These are phyloP conservation scores for Lepetodrilus schrolli DNA, from an alignment of 2,888 invertebrate species.

Conservation along the genomic window DNA sequence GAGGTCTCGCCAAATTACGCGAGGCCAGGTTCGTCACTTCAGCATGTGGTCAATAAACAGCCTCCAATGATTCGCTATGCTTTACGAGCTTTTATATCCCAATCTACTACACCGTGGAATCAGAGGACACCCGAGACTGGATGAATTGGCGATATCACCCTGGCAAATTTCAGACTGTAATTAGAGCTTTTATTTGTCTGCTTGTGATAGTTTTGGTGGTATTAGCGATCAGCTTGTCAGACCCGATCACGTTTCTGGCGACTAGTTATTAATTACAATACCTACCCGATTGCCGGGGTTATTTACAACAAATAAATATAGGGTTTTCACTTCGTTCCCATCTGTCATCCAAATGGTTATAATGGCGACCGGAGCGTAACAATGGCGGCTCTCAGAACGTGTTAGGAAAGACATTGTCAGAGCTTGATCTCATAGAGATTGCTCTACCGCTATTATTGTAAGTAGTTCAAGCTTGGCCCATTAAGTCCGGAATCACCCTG, in stretches of 20 bases:
- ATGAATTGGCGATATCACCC: background rate
- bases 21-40: too few relatives aligned
- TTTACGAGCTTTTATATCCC: conserved; percentile 11
- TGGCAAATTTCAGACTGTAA: conserved; percentile 12
- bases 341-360: conserved; percentile 9
- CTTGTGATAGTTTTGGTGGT: background rate
- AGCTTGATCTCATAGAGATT: background rate
- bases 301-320: conserved; percentile 21
- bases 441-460: background rate
- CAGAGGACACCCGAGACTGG: background rate
- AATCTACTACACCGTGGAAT: background rate
- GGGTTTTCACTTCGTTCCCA: background rate
- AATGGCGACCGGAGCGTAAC: background rate
- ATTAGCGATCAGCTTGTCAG: background rate
- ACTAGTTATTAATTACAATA: conserved; percentile 20
- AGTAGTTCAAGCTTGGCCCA: too few relatives aligned
- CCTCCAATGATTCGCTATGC: background rate
- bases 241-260: background rate
- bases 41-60: background rate
- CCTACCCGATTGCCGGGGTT: conserved; percentile 11
- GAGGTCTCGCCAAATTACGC: background rate
- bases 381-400: background rate
- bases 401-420: background rate
- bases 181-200: background rate
- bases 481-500: too few relatives aligned